phyloP scores from a whole-genome alignment of 2,888 invertebrate genomes.

The Torymus tubicola region DNA sequence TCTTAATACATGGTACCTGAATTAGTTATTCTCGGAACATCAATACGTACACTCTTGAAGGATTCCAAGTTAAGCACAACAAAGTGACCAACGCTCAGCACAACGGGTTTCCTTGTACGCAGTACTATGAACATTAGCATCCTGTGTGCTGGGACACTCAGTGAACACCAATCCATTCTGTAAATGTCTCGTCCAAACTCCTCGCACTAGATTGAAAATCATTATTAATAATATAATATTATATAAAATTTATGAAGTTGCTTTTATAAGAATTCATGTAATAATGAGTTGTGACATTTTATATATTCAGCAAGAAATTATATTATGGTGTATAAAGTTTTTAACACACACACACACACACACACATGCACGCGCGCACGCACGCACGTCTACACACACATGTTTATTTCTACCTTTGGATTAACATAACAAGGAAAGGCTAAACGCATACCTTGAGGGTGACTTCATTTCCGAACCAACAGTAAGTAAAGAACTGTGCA shows the following conservation, averaged over 20 bases:
- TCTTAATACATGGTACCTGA: too few relatives aligned
- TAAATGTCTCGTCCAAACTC: slow-evolving; percentile 9
- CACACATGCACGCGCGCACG: too few relatives aligned
- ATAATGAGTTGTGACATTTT: too few relatives aligned
- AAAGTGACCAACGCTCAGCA: slow-evolving; percentile 4
- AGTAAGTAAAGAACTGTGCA: not conserved
- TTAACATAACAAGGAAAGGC: too few relatives aligned
- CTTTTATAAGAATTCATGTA: too few relatives aligned
- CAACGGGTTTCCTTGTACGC: not conserved
- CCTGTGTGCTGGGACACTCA: not conserved
- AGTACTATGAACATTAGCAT: not conserved
- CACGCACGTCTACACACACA: too few relatives aligned
- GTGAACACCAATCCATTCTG: not conserved
- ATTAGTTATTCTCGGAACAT: too few relatives aligned
- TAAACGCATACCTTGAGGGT: not conserved
- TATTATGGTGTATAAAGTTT: too few relatives aligned
- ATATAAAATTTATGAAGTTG: not conserved
- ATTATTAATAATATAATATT: too few relatives aligned
- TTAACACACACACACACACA: too few relatives aligned
- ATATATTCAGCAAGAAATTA: too few relatives aligned
- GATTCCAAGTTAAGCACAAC: slow-evolving; percentile 20
- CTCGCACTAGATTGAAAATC: not conserved
- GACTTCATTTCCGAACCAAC: not conserved
- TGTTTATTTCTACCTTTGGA: too few relatives aligned
- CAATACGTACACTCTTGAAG: slow-evolving; percentile 10